Conservation (phyloP, 1,140 invertebrate species). For the Ceratina australensis region DNA sequence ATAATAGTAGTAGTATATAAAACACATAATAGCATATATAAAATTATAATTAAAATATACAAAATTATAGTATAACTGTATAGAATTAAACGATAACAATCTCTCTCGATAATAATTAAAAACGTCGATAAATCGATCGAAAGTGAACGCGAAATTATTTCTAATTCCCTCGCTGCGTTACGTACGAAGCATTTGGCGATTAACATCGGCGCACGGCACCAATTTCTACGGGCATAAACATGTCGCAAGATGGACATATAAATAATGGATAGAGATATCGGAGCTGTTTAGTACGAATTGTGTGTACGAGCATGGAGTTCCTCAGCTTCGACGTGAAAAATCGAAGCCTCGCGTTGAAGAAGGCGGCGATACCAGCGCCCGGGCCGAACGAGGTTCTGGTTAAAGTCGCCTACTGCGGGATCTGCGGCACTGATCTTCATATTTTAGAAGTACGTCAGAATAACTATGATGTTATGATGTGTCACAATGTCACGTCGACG, state of each 20-base stretch:
- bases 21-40: no score
- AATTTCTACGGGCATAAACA: constrained; percentile 15
- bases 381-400: constrained; percentile 81
- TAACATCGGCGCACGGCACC: constrained; percentile 40
- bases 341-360: constrained; percentile 77
- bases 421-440: constrained; percentile 91
- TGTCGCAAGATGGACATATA: constrained; percentile 31
- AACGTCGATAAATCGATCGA: no score
- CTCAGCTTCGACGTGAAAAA: constrained; percentile 80
- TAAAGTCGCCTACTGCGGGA: constrained; percentile 84
- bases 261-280: constrained; percentile 18
- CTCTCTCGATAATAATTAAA: no score
- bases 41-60: no score
- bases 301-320: constrained; percentile 80
- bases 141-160: background rate
- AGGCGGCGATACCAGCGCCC: constrained; percentile 79
- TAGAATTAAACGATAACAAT: no score
- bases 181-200: background rate
- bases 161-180: no score
- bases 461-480: no score
- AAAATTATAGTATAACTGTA: no score
- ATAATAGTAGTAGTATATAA: no score
- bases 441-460: constrained; percentile 82
- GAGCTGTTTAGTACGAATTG: background rate
- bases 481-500: no score